Evolutionary conservation across 2,797 vertebrate species (phyloP).

Genomic region (Thamnophis elegans): DNA sequence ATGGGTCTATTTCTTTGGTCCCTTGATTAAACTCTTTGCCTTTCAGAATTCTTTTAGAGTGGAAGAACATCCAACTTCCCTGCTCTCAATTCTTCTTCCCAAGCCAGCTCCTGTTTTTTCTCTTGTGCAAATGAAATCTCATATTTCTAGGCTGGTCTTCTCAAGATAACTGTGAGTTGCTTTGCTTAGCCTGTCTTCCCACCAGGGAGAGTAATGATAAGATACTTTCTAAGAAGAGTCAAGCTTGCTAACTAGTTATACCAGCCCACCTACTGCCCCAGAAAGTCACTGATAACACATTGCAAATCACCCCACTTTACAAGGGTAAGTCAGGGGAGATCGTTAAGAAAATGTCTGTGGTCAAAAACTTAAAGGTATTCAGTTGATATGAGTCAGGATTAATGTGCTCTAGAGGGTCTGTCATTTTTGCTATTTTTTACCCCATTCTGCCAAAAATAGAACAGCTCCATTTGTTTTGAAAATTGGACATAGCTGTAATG

Average conservation of each 20-base stretch:
- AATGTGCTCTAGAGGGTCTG: background rate
- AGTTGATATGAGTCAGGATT: background rate
- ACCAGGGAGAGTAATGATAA: background rate
- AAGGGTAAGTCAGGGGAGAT: background rate
- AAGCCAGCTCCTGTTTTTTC: background rate
- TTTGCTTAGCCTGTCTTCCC: background rate
- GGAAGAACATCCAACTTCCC: background rate
- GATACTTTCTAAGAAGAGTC: background rate
- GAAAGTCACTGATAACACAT: background rate
- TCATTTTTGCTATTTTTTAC: background rate
- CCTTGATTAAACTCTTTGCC: background rate
- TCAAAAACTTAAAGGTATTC: background rate
- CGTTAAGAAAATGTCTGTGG: background rate
- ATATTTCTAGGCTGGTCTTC: background rate
- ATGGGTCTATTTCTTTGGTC: background rate
- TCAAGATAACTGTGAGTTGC: background rate
- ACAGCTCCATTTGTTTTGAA: background rate
- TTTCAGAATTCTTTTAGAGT: background rate
- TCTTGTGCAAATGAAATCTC: background rate
- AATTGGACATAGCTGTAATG: background rate
- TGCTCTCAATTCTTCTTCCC: background rate
- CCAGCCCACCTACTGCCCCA: background rate
- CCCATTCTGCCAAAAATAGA: background rate
- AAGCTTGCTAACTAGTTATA: background rate
- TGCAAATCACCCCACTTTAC: background rate